phyloP scores from a whole-genome alignment of 2,888 invertebrate genomes.

The Phortica okadai region DNA sequence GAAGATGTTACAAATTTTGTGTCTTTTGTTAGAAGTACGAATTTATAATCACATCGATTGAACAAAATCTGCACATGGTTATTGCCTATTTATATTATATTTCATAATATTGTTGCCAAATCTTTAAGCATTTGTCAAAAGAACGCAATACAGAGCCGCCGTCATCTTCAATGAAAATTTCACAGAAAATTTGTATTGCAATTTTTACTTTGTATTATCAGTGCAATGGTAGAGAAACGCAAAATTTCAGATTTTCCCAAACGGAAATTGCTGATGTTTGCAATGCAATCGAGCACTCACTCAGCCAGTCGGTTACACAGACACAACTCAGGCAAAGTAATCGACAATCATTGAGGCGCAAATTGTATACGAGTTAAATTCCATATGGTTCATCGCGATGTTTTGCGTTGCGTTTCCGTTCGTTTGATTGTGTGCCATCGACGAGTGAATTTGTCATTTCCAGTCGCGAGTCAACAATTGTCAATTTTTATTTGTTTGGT shows the following conservation, averaged over 20 bases:
- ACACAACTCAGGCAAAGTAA: background rate
- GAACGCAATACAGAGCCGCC: no score
- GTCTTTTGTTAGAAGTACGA: no score
- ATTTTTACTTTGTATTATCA: constrained; percentile 30
- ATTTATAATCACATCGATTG: no score
- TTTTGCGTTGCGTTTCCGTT: background rate
- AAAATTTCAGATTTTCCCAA: constrained; percentile 30
- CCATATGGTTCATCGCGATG: background rate
- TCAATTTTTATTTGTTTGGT: constrained; percentile 25
- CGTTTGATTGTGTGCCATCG: constrained; percentile 4
- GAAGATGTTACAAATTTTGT: no score
- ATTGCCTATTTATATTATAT: no score
- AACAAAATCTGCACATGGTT: no score
- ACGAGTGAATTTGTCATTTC: constrained; percentile 27
- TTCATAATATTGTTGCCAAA: no score
- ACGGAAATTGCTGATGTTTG: constrained; percentile 29
- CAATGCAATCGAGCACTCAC: background rate
- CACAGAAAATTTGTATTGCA: no score
- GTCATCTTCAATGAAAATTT: no score
- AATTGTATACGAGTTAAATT: background rate
- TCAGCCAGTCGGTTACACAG: background rate
- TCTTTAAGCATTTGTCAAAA: no score
- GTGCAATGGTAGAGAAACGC: constrained; percentile 23
- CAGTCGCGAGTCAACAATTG: constrained; percentile 30
- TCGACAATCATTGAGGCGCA: background rate